A percentile compares a stretch with the other conserved stretches of the same genome.
Evolutionary conservation across 1,140 invertebrate genomes (phyloP).

Genomic region (Vanessa atalanta): DNA sequence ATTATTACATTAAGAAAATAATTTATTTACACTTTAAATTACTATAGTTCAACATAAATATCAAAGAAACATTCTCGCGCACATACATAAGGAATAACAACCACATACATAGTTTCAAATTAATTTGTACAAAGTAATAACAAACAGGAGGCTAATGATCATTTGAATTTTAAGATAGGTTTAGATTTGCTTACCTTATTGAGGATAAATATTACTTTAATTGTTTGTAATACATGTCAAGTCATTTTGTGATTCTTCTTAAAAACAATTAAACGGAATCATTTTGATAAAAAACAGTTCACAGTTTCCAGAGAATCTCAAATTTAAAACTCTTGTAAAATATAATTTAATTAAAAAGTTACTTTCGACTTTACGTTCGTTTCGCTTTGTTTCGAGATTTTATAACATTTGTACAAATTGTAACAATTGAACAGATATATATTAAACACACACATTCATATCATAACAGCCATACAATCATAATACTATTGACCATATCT

Average conservation of each 20-base stretch:
- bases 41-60: constrained; percentile 68
- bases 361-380: background rate
- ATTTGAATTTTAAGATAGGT: no score
- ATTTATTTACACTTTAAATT: constrained; percentile 73
- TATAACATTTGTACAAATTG: constrained; percentile 8
- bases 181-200: no score
- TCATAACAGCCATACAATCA: constrained; percentile 19
- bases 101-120: constrained; percentile 27
- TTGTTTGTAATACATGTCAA: no score
- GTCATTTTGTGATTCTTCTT: no score
- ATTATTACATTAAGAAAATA: constrained; percentile 51
- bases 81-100: constrained; percentile 37
- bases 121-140: constrained; percentile 13
- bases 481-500: constrained; percentile 44
- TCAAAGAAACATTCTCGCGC: constrained; percentile 44
- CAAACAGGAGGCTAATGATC: background rate
- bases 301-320: no score
- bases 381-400: constrained; percentile 7
- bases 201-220: no score
- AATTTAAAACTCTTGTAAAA: background rate
- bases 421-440: background rate
- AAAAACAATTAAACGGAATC: no score
- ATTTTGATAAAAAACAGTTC: no score
- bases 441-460: constrained; percentile 18
- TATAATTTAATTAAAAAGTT: background rate